phyloP scores from a whole-genome alignment of 2,797 vertebrate genomes.

The Malurus leucopterus region DNA sequence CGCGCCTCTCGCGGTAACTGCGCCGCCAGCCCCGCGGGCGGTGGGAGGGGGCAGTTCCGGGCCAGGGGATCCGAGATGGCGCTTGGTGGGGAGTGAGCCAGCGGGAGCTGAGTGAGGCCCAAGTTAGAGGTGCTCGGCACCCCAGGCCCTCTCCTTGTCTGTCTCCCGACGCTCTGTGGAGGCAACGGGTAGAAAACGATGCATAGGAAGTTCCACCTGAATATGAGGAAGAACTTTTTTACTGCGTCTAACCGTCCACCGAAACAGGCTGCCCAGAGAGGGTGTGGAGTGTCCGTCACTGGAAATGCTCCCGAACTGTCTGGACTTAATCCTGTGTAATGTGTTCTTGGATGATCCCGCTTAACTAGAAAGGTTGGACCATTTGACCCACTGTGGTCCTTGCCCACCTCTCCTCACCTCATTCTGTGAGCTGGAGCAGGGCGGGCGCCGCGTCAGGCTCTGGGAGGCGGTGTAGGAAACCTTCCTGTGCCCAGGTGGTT shows the following conservation, averaged over 20 bases:
- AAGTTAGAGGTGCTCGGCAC: accelerated
- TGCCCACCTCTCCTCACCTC: no score
- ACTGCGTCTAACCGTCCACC: background rate
- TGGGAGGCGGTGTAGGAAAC: background rate
- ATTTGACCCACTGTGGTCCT: accelerated
- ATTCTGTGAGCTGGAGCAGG: background rate
- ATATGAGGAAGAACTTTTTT: no score
- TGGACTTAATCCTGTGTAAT: background rate
- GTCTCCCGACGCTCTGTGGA: no score
- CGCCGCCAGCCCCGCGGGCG: accelerated
- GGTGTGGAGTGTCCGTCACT: no score
- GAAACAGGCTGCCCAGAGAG: background rate
- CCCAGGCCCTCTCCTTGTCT: accelerated
- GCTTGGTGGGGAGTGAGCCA: accelerated
- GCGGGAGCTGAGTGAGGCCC: accelerated
- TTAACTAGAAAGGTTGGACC: no score
- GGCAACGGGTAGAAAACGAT: background rate
- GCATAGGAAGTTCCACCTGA: background rate
- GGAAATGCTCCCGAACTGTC: background rate
- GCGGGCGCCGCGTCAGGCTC: no score
- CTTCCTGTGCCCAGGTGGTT: accelerated
- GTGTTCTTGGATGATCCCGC: no score
- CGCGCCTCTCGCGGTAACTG: accelerated
- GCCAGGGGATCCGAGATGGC: accelerated
- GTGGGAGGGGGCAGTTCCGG: accelerated